phyloP scores from a whole-genome alignment of 2,888 invertebrate species.

The Lasioglossum figueresi region DNA sequence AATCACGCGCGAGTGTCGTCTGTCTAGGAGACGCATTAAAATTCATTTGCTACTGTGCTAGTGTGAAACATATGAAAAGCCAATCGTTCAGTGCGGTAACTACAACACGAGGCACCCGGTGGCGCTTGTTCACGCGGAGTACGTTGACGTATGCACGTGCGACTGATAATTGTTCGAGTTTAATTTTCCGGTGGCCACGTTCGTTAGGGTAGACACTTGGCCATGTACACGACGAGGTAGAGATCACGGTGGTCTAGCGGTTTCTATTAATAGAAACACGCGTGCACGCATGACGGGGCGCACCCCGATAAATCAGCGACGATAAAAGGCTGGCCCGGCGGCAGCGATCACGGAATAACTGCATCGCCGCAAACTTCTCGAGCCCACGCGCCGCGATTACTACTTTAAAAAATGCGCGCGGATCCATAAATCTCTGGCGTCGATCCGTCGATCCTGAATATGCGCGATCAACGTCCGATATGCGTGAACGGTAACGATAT shows the following conservation, averaged over 20 bases:
- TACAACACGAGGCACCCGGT: neutral
- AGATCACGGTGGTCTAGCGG: slow-evolving; percentile 19
- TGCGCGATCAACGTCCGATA: neutral
- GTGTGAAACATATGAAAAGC: neutral
- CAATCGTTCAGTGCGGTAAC: neutral
- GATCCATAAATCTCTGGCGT: neutral
- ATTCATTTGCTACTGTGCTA: too few relatives aligned
- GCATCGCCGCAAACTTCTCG: neutral
- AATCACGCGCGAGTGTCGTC: too few relatives aligned
- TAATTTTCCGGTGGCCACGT: neutral
- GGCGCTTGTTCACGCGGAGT: neutral
- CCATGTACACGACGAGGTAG: neutral
- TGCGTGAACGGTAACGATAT: neutral
- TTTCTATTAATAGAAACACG: slow-evolving; percentile 75
- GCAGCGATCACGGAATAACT: slow-evolving; percentile 50
- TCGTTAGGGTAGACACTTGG: neutral
- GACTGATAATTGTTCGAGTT: neutral
- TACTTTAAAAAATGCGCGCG: neutral
- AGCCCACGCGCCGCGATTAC: slow-evolving; percentile 4
- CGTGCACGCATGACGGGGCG: slow-evolving; percentile 68
- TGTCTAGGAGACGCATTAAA: too few relatives aligned
- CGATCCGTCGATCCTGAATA: neutral
- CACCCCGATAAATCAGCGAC: slow-evolving; percentile 72
- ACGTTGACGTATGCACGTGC: neutral
- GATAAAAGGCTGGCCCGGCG: slow-evolving; percentile 60